Percentiles rank a stretch among this genome's conserved stretches.
Conservation (phyloP, 2,797 vertebrate species). For the Crocidura indochinensis region DNA sequence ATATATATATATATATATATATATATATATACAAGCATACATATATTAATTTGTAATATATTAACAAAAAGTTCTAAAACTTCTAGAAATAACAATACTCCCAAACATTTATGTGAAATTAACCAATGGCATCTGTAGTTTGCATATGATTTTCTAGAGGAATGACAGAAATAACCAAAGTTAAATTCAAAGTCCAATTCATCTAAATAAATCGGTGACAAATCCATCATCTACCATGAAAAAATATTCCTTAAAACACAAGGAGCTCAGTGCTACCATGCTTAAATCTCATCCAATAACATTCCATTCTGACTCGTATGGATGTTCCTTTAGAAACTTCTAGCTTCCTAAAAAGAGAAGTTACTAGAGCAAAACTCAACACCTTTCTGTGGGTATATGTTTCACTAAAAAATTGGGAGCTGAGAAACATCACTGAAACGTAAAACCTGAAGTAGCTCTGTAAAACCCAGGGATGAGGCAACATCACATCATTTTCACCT, state of each 20-base stretch:
- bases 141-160: conserved; percentile 43
- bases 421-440: conserved; percentile 26
- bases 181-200: conserved; percentile 60
- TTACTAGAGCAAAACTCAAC: conserved; percentile 53
- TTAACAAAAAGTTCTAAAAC: conserved; percentile 64
- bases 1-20: conserved; percentile 1
- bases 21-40: conserved; percentile 36
- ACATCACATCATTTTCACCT: background rate
- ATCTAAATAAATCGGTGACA: conserved; percentile 31
- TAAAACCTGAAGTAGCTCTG: conserved; percentile 16
- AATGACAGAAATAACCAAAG: conserved; percentile 55
- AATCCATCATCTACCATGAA: conserved; percentile 14
- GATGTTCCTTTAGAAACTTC: conserved; percentile 37
- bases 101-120: conserved; percentile 13
- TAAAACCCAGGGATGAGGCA: conserved; percentile 7
- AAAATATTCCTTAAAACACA: conserved; percentile 35
- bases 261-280: background rate
- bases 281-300: conserved; percentile 1
- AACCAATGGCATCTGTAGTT: conserved; percentile 9
- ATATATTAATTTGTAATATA: conserved; percentile 18
- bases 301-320: background rate
- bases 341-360: conserved; percentile 38
- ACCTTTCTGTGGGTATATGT: background rate
- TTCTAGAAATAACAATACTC: conserved; percentile 49
- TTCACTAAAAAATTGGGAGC: conserved; percentile 11